phyloP scores from a whole-genome alignment of 2,797 vertebrate genomes.

The Geotrypetes seraphini region DNA sequence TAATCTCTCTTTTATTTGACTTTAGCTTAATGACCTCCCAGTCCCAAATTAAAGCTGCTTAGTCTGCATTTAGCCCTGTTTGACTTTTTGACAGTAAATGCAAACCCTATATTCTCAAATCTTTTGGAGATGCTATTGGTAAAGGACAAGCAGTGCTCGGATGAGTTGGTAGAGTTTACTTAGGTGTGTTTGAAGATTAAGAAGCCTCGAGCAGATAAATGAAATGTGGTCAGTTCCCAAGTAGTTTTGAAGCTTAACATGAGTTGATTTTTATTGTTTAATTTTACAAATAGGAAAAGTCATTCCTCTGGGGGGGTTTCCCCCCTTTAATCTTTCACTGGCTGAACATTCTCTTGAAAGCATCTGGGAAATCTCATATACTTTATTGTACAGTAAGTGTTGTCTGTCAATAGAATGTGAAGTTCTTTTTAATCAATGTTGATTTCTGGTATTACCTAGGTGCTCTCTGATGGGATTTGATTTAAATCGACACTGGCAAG shows the following conservation, averaged over 20 bases:
- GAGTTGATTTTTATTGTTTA: neutral
- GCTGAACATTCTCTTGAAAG: too few relatives aligned
- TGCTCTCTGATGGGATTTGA: constrained; percentile 96
- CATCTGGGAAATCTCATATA: too few relatives aligned
- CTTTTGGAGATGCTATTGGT: neutral
- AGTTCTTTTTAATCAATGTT: too few relatives aligned
- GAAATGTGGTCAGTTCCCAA: constrained; percentile 17
- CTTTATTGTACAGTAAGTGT: too few relatives aligned
- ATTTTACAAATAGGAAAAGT: constrained; percentile 4
- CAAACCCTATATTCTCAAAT: fast-evolving
- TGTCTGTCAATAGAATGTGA: too few relatives aligned
- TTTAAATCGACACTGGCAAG: constrained; percentile 94
- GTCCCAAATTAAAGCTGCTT: too few relatives aligned
- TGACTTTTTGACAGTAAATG: too few relatives aligned
- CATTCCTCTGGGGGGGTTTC: neutral
- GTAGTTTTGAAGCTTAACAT: constrained; percentile 16
- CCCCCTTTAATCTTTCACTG: too few relatives aligned
- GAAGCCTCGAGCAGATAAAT: constrained; percentile 18
- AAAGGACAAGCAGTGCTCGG: neutral
- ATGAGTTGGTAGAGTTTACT: constrained; percentile 19
- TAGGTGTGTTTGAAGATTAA: constrained; percentile 25
- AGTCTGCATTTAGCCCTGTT: too few relatives aligned
- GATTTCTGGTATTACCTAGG: constrained; percentile 32
- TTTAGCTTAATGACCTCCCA: too few relatives aligned
- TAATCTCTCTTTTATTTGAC: too few relatives aligned